phyloP scores from a whole-genome alignment of 2,113 vertebrate species.

The Eulacestoma nigropectus region DNA sequence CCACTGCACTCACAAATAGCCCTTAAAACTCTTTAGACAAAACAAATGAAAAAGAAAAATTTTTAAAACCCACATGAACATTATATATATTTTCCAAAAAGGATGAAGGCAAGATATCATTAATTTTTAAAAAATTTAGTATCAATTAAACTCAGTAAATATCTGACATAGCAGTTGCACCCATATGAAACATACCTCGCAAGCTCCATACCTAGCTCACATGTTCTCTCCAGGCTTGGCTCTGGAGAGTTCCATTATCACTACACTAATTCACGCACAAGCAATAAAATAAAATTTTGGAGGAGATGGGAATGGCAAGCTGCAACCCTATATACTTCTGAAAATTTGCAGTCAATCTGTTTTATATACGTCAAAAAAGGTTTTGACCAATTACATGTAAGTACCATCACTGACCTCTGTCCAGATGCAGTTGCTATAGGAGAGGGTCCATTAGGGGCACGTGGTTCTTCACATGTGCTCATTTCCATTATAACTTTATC shows the following conservation, averaged over 20 bases:
- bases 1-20: neutral
- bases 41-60: neutral
- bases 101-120: neutral
- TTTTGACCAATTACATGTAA: neutral
- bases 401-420: constrained; percentile 80
- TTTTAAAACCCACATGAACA: neutral
- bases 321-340: neutral
- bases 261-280: neutral
- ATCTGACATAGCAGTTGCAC: neutral
- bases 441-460: constrained; percentile 92
- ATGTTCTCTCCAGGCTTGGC: neutral
- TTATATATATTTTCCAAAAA: neutral
- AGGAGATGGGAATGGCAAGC: neutral
- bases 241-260: neutral
- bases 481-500: constrained; percentile 99
- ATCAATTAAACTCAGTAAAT: neutral
- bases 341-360: neutral
- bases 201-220: neutral
- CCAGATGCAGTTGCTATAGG: constrained; percentile 96
- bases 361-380: neutral
- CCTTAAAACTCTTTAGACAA: neutral
- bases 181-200: neutral
- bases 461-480: constrained; percentile 97
- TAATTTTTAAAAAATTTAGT: neutral
- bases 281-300: neutral